These are phyloP conservation scores for Phyllotis vaccarum DNA, from an alignment of 2,797 vertebrate species.

Conservation along the genomic window DNA sequence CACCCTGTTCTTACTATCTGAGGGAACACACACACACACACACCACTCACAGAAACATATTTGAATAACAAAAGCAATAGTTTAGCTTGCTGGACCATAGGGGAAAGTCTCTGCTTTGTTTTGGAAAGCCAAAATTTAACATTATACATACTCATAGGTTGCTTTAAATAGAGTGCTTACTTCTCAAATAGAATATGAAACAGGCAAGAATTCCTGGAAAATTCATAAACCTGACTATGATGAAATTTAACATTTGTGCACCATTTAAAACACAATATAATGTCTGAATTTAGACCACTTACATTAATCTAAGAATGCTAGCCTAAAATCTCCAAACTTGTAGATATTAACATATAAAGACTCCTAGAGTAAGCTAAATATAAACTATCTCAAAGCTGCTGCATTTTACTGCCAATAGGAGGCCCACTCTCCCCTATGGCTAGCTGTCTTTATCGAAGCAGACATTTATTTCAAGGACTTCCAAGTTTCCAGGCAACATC, in stretches of 20 bases:
- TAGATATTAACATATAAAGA: conserved; percentile 61
- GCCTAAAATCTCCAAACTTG: conserved; percentile 50
- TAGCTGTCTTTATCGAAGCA: conserved; percentile 63
- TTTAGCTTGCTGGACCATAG: conserved; percentile 24
- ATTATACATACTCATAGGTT: not conserved
- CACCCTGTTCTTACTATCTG: not conserved
- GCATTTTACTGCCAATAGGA: conserved; percentile 67
- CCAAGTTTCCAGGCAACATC: conserved; percentile 77
- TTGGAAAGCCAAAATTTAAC: conserved; percentile 42
- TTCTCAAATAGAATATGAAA: conserved; percentile 2
- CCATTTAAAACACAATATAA: conserved; percentile 44
- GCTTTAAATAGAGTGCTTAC: conserved; percentile 34
- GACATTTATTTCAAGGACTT: conserved; percentile 65
- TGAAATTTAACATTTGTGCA: conserved; percentile 7
- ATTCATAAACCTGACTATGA: conserved; percentile 1
- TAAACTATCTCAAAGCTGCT: conserved; percentile 64
- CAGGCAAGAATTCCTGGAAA: conserved; percentile 38
- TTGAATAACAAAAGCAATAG: conserved; percentile 36
- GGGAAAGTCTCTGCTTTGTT: conserved; percentile 12
- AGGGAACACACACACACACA: too few relatives aligned
- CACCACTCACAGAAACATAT: not conserved
- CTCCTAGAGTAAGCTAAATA: conserved; percentile 58
- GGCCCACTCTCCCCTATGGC: conserved; percentile 54
- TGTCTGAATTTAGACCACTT: conserved; percentile 35
- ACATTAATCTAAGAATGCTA: conserved; percentile 50